Percentiles rank a stretch among this genome's conserved stretches.
phyloP scores from a whole-genome alignment of 92 coral and sea anemone species.

The Micromussa lordhowensis region DNA sequence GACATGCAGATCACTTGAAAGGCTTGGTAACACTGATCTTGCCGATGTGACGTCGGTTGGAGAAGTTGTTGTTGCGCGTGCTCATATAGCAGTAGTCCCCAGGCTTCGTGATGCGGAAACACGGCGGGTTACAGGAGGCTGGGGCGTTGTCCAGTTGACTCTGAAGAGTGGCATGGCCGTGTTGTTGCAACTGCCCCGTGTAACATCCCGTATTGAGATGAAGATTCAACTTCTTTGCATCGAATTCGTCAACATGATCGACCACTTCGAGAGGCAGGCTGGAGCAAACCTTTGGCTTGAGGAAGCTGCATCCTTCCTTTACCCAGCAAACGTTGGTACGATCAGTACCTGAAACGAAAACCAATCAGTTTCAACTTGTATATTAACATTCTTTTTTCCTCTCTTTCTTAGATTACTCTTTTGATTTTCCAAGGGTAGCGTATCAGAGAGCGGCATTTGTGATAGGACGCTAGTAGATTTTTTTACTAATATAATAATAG shows the following conservation, averaged over 20 bases:
- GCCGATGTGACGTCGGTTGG: constrained; percentile 66
- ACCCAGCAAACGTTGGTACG: constrained; percentile 56
- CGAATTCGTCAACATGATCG: constrained; percentile 12
- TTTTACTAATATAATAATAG: too few species aligned
- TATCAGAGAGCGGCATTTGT: too few species aligned
- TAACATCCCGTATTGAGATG: constrained; percentile 51
- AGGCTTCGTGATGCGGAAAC: constrained; percentile 62
- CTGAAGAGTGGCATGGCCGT: neutral
- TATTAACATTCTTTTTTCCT: neutral
- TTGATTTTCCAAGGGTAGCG: too few species aligned
- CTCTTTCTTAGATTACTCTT: neutral
- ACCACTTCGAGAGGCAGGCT: constrained; percentile 52
- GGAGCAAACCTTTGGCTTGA: constrained; percentile 39
- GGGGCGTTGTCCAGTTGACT: constrained; percentile 46
- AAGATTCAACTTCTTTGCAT: constrained; percentile 8
- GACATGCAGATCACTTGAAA: neutral
- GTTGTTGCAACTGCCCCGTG: neutral
- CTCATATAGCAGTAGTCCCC: constrained; percentile 60
- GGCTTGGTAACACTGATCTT: constrained; percentile 29
- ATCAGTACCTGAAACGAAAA: constrained; percentile 42
- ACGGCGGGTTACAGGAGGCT: constrained; percentile 57
- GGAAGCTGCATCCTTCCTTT: constrained; percentile 52
- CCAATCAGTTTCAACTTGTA: neutral
- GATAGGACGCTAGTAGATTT: too few species aligned
- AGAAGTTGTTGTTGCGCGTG: constrained; percentile 71